A percentile compares a stretch with the other conserved stretches of the same genome.
Conservation (phyloP, 2,888 invertebrate genomes). For the Drosophila diplacantha region DNA sequence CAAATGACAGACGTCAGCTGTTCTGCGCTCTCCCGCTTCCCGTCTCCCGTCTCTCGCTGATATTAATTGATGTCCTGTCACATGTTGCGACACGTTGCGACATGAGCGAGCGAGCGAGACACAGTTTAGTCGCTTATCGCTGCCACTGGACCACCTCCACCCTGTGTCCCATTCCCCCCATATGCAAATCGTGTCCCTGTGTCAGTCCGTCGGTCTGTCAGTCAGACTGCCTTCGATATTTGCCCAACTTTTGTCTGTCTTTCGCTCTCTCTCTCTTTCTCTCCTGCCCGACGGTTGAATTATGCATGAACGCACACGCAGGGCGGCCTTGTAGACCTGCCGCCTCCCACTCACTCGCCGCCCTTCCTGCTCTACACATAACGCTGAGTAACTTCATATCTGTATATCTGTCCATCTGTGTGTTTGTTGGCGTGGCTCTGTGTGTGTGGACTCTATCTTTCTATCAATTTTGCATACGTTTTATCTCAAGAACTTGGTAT, state of each 20-base stretch:
- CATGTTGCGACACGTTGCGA: constrained; percentile 12
- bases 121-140: constrained; percentile 32
- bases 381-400: constrained; percentile 7
- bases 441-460: constrained; percentile 50
- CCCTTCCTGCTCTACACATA: background rate
- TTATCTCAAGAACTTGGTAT: constrained; percentile 60
- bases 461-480: constrained; percentile 64
- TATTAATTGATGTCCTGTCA: constrained; percentile 37
- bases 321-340: constrained; percentile 55
- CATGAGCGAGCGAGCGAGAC: background rate
- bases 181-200: constrained; percentile 52
- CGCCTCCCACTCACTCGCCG: constrained; percentile 9
- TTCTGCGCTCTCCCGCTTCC: constrained; percentile 6
- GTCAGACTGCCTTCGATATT: constrained; percentile 46
- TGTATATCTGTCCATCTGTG: constrained; percentile 9
- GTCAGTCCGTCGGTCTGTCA: constrained; percentile 12
- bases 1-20: constrained; percentile 50
- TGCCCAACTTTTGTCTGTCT: constrained; percentile 42
- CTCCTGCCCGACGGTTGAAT: constrained; percentile 48
- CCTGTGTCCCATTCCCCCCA: background rate
- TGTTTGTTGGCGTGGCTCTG: background rate
- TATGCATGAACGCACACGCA: constrained; percentile 57
- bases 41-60: constrained; percentile 1
- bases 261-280: constrained; percentile 29
- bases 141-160: constrained; percentile 22